Percentiles rank a stretch among this genome's conserved stretches.
phyloP scores from a whole-genome alignment of 2,797 vertebrate genomes.

The Anguilla obscura region DNA sequence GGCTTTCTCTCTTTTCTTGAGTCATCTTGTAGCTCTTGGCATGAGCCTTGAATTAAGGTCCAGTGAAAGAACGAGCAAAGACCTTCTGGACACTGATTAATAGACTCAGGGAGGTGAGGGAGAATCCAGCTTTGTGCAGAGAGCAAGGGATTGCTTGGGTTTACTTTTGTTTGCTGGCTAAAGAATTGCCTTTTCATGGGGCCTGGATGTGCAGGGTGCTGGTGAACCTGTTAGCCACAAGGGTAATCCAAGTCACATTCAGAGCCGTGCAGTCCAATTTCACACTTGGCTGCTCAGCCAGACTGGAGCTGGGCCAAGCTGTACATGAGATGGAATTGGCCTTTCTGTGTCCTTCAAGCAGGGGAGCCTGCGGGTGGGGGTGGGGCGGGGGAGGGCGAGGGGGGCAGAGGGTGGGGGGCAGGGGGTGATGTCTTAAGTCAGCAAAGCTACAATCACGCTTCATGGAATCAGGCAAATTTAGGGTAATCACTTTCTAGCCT shows the following conservation, averaged over 20 bases:
- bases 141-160: background rate
- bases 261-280: conserved; percentile 47
- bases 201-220: conserved; percentile 34
- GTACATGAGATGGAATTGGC: conserved; percentile 6
- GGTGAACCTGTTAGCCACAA: conserved; percentile 36
- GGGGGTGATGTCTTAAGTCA: conserved; percentile 21
- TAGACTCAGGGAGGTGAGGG: background rate
- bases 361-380: background rate
- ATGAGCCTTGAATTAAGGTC: background rate
- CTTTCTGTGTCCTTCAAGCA: conserved; percentile 26
- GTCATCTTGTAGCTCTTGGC: background rate
- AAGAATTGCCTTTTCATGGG: background rate
- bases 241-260: conserved; percentile 42
- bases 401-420: background rate
- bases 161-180: background rate
- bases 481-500: conserved; percentile 28
- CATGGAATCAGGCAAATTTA: conserved; percentile 28
- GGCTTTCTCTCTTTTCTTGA: background rate
- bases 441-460: conserved; percentile 19
- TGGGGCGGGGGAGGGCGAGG: background rate
- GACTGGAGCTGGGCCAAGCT: conserved; percentile 37
- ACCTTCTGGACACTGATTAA: conserved; percentile 15
- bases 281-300: conserved; percentile 44
- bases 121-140: background rate
- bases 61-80: background rate